Conservation (phyloP, 1,140 invertebrate genomes). For the Anadara kagoshimensis region DNA sequence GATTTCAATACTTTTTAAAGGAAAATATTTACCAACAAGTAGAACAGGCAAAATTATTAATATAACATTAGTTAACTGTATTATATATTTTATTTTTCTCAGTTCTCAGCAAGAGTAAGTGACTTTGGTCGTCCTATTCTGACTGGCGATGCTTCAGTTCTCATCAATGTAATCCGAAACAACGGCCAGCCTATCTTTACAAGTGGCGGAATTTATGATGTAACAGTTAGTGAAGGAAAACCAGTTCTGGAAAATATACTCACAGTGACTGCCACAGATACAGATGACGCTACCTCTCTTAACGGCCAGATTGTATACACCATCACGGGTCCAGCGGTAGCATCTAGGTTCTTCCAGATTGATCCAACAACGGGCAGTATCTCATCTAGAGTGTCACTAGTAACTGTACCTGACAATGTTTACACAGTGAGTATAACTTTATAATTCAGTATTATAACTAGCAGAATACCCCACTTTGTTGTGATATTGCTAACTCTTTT, state of each 20-base stretch:
- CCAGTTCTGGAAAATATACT: slow-evolving; percentile 37
- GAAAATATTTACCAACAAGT: too few relatives aligned
- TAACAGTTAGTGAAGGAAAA: slow-evolving; percentile 33
- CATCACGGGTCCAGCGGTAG: slow-evolving; percentile 38
- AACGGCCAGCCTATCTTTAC: slow-evolving; percentile 42
- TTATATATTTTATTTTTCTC: slow-evolving; percentile 28
- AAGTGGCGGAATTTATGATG: slow-evolving; percentile 10
- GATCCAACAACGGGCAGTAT: slow-evolving; percentile 41
- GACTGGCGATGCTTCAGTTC: slow-evolving; percentile 30
- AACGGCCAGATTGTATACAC: slow-evolving; percentile 49
- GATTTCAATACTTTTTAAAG: too few relatives aligned
- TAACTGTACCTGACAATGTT: slow-evolving; percentile 25
- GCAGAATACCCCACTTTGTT: too few relatives aligned
- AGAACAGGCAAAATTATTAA: too few relatives aligned
- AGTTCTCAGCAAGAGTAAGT: slow-evolving; percentile 44
- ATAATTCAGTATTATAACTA: too few relatives aligned
- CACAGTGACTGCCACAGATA: slow-evolving; percentile 39
- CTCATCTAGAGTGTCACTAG: slow-evolving; percentile 40
- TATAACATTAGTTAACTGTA: slow-evolving; percentile 18
- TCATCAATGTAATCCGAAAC: slow-evolving; percentile 45
- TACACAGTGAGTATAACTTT: slow-evolving; percentile 39
- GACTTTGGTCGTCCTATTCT: slow-evolving; percentile 33
- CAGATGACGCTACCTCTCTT: slow-evolving; percentile 29
- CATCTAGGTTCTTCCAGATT: slow-evolving; percentile 45
- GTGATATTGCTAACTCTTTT: too few relatives aligned